Percentiles rank a stretch among this genome's conserved stretches.
Conservation (phyloP, 2,113 vertebrate genomes). For the Nematolebias whitei region DNA sequence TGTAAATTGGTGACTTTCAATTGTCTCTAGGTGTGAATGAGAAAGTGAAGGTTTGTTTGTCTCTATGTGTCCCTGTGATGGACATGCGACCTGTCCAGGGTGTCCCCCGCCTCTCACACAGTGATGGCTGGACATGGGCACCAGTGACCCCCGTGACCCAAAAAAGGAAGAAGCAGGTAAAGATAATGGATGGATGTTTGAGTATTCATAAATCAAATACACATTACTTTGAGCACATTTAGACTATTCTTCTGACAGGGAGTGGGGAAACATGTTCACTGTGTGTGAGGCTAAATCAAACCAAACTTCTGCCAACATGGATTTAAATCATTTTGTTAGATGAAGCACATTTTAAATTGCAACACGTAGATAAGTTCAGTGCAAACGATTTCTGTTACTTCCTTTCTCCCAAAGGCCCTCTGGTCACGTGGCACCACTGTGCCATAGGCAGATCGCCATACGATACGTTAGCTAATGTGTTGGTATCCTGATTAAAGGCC, state of each 20-base stretch:
- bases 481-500: constrained; percentile 81
- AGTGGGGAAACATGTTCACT: constrained; percentile 41
- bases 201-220: neutral
- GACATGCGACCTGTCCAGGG: too few species aligned
- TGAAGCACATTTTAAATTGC: constrained; percentile 30
- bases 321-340: constrained; percentile 28
- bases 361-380: constrained; percentile 29
- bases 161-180: too few species aligned
- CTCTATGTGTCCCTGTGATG: too few species aligned
- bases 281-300: constrained; percentile 29
- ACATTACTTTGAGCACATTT: neutral
- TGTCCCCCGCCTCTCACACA: too few species aligned
- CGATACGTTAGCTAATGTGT: constrained; percentile 89
- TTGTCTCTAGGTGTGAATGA: too few species aligned
- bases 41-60: too few species aligned
- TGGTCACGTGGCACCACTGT: constrained; percentile 72
- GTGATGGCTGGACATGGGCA: too few species aligned
- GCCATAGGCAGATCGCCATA: constrained; percentile 85
- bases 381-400: constrained; percentile 43
- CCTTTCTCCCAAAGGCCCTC: constrained; percentile 59
- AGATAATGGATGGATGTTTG: too few species aligned
- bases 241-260: constrained; percentile 15
- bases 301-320: constrained; percentile 18
- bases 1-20: too few species aligned
- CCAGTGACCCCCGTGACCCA: too few species aligned